Percentiles rank a stretch among this genome's conserved stretches.
phyloP scores from a whole-genome alignment of 2,888 invertebrate species.

The Serripes groenlandicus region DNA sequence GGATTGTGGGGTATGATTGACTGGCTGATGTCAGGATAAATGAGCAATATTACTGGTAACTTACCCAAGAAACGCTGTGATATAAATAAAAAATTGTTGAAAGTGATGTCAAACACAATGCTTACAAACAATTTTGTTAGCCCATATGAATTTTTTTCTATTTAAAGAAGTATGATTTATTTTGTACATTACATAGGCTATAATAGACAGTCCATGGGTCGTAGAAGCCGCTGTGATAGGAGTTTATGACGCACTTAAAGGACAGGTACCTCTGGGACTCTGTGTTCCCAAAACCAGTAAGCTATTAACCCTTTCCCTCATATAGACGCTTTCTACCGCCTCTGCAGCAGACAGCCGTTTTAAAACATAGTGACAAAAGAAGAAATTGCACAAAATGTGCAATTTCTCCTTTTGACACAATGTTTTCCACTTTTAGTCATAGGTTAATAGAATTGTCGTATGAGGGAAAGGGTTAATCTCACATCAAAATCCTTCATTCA shows the following conservation, averaged over 20 bases:
- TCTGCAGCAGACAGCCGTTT: neutral
- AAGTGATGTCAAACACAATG: too few relatives aligned
- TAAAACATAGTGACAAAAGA: neutral
- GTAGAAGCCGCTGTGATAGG: slow-evolving; percentile 96
- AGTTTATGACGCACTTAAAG: slow-evolving; percentile 95
- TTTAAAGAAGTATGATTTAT: neutral
- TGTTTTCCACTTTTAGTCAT: neutral
- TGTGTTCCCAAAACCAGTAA: slow-evolving; percentile 91
- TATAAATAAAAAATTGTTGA: too few relatives aligned
- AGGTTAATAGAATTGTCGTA: too few relatives aligned
- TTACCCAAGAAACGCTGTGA: too few relatives aligned
- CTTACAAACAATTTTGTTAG: too few relatives aligned
- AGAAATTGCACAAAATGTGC: neutral
- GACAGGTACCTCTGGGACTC: slow-evolving; percentile 95
- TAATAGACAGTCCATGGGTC: slow-evolving; percentile 94
- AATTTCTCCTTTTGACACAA: neutral
- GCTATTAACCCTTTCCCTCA: neutral
- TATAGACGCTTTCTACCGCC: neutral
- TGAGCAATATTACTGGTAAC: too few relatives aligned
- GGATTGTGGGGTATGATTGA: too few relatives aligned
- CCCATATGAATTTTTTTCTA: too few relatives aligned
- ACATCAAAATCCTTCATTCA: too few relatives aligned
- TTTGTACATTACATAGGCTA: slow-evolving; percentile 88
- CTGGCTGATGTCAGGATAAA: too few relatives aligned
- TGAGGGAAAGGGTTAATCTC: too few relatives aligned